These are phyloP conservation scores for Nasua narica DNA, from an alignment of 2,797 vertebrate species.

Conservation along the genomic window DNA sequence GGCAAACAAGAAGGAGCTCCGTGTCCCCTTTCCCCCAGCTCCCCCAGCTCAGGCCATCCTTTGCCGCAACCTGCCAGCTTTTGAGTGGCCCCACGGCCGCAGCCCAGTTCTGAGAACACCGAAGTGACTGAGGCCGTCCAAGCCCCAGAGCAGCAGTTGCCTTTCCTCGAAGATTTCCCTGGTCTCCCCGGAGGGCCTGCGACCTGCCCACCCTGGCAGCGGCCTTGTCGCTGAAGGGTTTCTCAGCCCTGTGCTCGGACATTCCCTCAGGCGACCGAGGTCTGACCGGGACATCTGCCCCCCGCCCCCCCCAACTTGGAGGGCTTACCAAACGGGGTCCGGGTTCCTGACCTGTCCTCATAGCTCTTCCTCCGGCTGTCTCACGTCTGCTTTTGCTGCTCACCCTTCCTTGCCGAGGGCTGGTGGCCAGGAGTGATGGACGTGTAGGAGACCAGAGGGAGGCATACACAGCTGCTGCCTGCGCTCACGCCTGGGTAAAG, in stretches of 20 bases:
- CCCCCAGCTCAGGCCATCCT: neutral
- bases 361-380: neutral
- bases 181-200: neutral
- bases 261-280: neutral
- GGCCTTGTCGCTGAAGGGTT: neutral
- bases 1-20: neutral
- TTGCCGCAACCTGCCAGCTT: neutral
- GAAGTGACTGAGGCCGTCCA: neutral
- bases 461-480: constrained; percentile 6
- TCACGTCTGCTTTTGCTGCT: neutral
- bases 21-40: neutral
- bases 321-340: neutral
- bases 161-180: neutral
- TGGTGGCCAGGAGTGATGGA: neutral
- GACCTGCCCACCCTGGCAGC: neutral
- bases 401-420: neutral
- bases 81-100: neutral
- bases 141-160: neutral
- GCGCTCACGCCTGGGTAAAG: neutral
- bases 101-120: neutral
- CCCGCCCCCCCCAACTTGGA: neutral
- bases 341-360: neutral
- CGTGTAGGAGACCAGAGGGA: constrained; percentile 4
- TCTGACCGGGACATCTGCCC: neutral
- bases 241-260: neutral